Conservation (phyloP, 1,140 invertebrate genomes). For the Scaptomyza pallida region DNA sequence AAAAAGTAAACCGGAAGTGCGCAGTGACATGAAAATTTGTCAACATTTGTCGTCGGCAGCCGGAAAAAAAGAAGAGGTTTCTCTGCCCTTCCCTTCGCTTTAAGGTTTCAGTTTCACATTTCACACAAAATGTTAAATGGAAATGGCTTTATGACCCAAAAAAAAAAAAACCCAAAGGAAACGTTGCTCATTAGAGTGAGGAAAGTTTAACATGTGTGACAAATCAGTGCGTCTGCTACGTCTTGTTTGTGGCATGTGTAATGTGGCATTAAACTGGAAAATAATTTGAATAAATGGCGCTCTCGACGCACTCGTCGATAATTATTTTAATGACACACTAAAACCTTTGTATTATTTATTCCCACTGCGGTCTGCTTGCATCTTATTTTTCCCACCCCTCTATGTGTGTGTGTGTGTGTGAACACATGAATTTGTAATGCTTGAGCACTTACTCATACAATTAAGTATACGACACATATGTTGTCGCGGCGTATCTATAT, state of each 20-base stretch:
- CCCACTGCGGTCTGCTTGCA: slow-evolving; percentile 35
- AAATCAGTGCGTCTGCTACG: neutral
- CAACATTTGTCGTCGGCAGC: slow-evolving; percentile 23
- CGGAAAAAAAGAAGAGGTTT: neutral
- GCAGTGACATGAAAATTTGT: slow-evolving; percentile 39
- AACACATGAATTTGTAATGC: slow-evolving; percentile 39
- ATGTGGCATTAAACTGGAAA: slow-evolving; percentile 59
- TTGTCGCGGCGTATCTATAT: neutral
- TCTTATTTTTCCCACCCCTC: slow-evolving; percentile 18
- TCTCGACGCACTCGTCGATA: slow-evolving; percentile 43
- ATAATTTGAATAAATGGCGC: slow-evolving; percentile 58
- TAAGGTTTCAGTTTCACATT: slow-evolving; percentile 28
- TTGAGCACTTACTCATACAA: slow-evolving; percentile 40
- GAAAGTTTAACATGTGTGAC: neutral
- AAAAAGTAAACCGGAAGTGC: slow-evolving; percentile 37
- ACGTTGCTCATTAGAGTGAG: slow-evolving; percentile 13
- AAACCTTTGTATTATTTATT: slow-evolving; percentile 53
- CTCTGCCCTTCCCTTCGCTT: slow-evolving; percentile 10
- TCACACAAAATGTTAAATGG: slow-evolving; percentile 4
- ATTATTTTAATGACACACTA: slow-evolving; percentile 56
- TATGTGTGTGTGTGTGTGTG: no score
- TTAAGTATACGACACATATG: slow-evolving; percentile 29
- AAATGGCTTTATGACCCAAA: neutral
- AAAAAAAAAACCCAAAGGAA: slow-evolving; percentile 8
- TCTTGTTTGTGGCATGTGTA: slow-evolving; percentile 26